phyloP scores from a whole-genome alignment of 2,888 invertebrate species.

The Limnephilus marmoratus region DNA sequence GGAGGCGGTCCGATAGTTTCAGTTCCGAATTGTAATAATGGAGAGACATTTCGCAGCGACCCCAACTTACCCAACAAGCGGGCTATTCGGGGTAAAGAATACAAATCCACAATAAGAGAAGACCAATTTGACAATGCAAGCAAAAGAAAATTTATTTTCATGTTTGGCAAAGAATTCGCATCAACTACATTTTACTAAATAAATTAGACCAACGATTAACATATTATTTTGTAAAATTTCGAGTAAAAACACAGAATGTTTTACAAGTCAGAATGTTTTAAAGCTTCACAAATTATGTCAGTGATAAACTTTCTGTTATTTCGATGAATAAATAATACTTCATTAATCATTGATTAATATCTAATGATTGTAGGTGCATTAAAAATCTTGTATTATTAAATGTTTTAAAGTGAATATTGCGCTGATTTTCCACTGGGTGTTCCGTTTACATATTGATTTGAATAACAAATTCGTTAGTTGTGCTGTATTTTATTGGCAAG shows the following conservation, averaged over 20 bases:
- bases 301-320: neutral
- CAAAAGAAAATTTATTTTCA: neutral
- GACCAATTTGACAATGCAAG: neutral
- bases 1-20: constrained; percentile 55
- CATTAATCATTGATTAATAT: neutral
- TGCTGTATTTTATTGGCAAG: neutral
- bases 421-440: neutral
- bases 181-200: neutral
- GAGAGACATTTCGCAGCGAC: neutral
- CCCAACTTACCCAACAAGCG: neutral
- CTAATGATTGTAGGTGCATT: neutral
- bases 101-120: neutral
- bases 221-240: neutral
- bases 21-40: constrained; percentile 3
- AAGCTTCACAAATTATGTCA: neutral
- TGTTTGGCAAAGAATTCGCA: neutral
- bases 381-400: neutral
- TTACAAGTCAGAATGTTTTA: neutral
- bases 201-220: neutral
- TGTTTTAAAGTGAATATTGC: too few species aligned
- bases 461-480: neutral
- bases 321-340: neutral
- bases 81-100: neutral
- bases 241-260: neutral
- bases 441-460: neutral